Percentiles rank a stretch among this genome's conserved stretches.
These are phyloP conservation scores for Stenotaenia linearis DNA, from an alignment of 2,888 invertebrate genomes.

Conservation along the genomic window DNA sequence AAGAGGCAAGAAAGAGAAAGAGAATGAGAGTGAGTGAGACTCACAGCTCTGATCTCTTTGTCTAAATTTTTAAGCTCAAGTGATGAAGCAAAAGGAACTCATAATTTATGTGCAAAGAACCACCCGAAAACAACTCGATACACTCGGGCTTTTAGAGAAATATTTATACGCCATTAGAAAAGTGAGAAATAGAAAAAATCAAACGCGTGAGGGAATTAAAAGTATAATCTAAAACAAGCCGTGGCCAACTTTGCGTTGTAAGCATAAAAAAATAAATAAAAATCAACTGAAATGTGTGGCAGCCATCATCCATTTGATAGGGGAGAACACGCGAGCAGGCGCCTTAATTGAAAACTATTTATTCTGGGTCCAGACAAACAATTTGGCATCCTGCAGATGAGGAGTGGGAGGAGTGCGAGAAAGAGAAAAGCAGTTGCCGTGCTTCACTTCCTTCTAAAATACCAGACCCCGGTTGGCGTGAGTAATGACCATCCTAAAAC, in stretches of 20 bases:
- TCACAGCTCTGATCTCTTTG: slow-evolving; percentile 11
- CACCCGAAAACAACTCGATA: neutral
- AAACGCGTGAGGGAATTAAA: neutral
- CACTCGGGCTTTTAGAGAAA: neutral
- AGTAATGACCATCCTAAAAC: slow-evolving; percentile 27
- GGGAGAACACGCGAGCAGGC: slow-evolving; percentile 11
- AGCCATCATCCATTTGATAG: slow-evolving; percentile 7
- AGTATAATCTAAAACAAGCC: neutral
- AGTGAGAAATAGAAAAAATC: neutral
- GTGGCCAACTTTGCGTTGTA: neutral
- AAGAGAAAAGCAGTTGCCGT: neutral
- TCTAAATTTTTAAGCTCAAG: slow-evolving; percentile 10
- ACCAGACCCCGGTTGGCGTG: neutral
- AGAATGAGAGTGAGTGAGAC: neutral
- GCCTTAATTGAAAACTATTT: slow-evolving; percentile 32
- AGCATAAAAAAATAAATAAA: neutral
- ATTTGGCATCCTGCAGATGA: slow-evolving; percentile 6
- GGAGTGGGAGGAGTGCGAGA: neutral
- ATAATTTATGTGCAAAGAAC: slow-evolving; percentile 1
- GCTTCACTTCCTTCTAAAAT: neutral
- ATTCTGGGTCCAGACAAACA: slow-evolving; percentile 20
- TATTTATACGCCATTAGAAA: neutral
- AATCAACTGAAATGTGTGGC: neutral
- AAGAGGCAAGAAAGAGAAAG: neutral
- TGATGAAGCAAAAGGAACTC: neutral